Base-by-base conservation (phyloP, 2,797 vertebrate species). In the Falco concolor region DNA sequence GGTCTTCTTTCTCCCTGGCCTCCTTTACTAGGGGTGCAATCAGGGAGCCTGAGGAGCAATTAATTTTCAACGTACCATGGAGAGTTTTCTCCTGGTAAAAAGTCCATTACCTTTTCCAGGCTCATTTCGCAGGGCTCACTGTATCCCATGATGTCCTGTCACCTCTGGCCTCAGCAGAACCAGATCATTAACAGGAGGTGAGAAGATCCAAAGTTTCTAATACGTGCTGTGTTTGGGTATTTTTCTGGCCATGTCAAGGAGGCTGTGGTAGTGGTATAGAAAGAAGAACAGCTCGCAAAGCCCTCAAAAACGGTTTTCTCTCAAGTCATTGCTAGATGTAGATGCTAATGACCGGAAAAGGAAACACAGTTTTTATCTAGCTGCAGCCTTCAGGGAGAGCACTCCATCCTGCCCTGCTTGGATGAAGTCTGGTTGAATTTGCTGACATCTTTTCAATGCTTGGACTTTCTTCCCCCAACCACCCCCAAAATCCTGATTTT, bases 11-110 rank as follows among this genome's bases (percentile, higher is more conserved):
- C 60, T 52, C 60, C 40, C 76, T 45, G 47, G 24, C 67, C 52
- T 82, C 49, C 40, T 84, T 79, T 84, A 60, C 74, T 82, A 79
- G 76, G 45, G 13, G 15, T 68, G 42, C 42, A 73, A 30, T 24
- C 20, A 68, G 67, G 34, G 53, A 68, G 28, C 0, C 0, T 57
- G 0, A 0, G 22, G 34, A 90, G 42, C n/a, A 79, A 64, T 82
- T 89, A 93, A 15, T 76, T 94, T 64, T 53, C 24, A 60, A 12
- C 24, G 20, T 68, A 38, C 67, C 34, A 7, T 13, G 10, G 38
- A 54, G n/a, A 61, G 8, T 78, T 22, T 74, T 93, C n/a, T 78
- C 76, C 42, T 94, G 57, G 56, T 38, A 38, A 50, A 56, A 94
- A 78, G 27, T 86, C 56, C n/a, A 9, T 76, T 82, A 23, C 63